Conservation (phyloP, 2,888 invertebrate genomes). For the Tricholauxania praeusta region DNA sequence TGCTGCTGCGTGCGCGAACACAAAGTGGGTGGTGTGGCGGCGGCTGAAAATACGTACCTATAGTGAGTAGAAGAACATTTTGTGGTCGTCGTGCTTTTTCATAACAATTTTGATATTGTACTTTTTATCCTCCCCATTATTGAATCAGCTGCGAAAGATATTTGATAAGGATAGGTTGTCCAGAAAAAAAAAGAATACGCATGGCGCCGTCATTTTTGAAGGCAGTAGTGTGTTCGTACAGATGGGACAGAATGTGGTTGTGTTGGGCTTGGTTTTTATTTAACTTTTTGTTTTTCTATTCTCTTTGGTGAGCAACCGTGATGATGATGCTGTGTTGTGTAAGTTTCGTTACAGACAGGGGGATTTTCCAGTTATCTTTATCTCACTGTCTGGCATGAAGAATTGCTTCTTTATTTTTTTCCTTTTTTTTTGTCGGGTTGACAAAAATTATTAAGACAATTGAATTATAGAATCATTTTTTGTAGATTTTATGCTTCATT, state of each 20-base stretch:
- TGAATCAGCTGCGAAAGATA: neutral
- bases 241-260: neutral
- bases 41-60: too few relatives aligned
- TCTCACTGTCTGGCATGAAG: conserved; percentile 11
- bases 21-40: neutral
- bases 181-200: neutral
- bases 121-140: neutral
- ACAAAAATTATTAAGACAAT: neutral
- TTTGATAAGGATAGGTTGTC: conserved; percentile 12
- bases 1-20: conserved; percentile 5
- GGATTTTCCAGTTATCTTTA: conserved; percentile 17
- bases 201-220: too few relatives aligned
- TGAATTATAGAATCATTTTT: too few relatives aligned
- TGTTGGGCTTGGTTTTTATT: neutral
- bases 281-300: neutral
- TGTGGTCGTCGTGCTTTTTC: conserved; percentile 4
- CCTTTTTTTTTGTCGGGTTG: conserved; percentile 13
- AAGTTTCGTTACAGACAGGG: neutral
- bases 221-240: too few relatives aligned
- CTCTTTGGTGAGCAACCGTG: neutral
- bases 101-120: neutral
- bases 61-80: neutral
- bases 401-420: conserved; percentile 37
- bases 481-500: too few relatives aligned
- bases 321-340: conserved; percentile 16